Base-by-base conservation (phyloP, 2,797 vertebrate species). In the Notolabrus celidotus region DNA sequence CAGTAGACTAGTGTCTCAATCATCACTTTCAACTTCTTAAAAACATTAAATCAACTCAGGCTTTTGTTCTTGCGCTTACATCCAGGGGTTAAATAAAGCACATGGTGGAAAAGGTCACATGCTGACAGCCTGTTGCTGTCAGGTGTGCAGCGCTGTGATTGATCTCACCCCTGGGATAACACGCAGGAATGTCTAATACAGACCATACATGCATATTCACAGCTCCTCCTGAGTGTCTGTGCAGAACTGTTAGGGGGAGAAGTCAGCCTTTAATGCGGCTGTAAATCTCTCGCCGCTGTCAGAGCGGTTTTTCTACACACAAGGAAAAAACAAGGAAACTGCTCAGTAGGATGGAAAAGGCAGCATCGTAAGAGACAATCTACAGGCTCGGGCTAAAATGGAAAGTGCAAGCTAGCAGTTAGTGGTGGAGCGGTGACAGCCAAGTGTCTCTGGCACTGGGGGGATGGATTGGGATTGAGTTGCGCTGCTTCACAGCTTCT, bases 351-450 rank as follows among this genome's bases (percentile, higher is more conserved):
- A 70, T 72, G 84, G 80, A 89, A 88, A 90, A 82, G 74, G 56
- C 46, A 58, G 50, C 38, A 54, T 43, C 22, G 10, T 19, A 52
- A 70, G 22, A 58, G 69, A 78, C 42, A 49, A 66, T 43, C 57
- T 38, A 67, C 75, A 85, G 73, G 31, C 59, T 31, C 54, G 16
- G 1, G 61, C 60, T 79, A 50, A 84, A 82, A 70, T 49, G 68
- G 49, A 87, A 88, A 82, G 75, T 41, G 45, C 77, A 82, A 82
- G 79, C 78, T 73, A 87, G 90, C 83, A 89, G 53, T 93, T 92
- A 91, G 92, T 84, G 90, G 91, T 78, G 74, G 63, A 53, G 42
- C 23, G 46, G 77, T 86, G 79, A 89, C 90, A 87, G 90, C 88
- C 90, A 89, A 89, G 79, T 69, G 56, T 82, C 80, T 86, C 80